Base-by-base conservation (phyloP, 2,888 invertebrate species). In the Dysmachus trigonus region DNA sequence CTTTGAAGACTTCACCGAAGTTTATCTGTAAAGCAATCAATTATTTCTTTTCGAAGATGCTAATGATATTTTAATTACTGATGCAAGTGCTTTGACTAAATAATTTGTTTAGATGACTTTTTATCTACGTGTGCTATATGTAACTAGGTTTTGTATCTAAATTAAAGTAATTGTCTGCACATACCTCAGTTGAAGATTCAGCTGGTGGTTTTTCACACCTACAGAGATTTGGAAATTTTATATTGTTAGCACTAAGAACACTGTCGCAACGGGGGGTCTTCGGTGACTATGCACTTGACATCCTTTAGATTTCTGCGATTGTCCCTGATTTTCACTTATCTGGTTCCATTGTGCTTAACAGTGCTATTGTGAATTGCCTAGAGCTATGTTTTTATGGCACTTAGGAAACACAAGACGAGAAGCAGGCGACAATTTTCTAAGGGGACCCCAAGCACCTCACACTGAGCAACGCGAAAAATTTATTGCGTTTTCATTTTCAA, bases 281-380 rank as follows among this genome's bases (percentile, higher is more conserved):
- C 22, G 22, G 27, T 7, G 62, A 22, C 62, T 62, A 27, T 62
- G 62, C 62, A 62, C 62, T 62, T 62, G 62, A 62, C 62, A 62
- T 27, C 62, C 62, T 62, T 62, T 62, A 22, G 62, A 62, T 22
- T 62, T 62, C 62, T 62, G 7, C 27, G 62, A 77, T 27, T 77
- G 38, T 77, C 38, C 77, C 41, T 77, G 27, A 27, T 77, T 77
- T 77, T 77, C 77, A 77, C 22, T 77, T 77, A 77, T 77, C 35
- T 22, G 47, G 7, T 77, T 77, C 38, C 77, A 77, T 77, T 77
- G 47, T 47, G 13, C 41, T 38, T 38, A 77, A 38, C 27, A 47
- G 77, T 77, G 22, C 77, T 41, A 77, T 38, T 77, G 27, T 27
- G 73, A 77, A 22, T 41, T 77, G 77, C 77, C 77, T 41, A n/a